Evolutionary conservation across 1,140 invertebrate species (phyloP), one percentile per base, ranked within the genome.

Genomic region (Babylonia areolata): DNA sequence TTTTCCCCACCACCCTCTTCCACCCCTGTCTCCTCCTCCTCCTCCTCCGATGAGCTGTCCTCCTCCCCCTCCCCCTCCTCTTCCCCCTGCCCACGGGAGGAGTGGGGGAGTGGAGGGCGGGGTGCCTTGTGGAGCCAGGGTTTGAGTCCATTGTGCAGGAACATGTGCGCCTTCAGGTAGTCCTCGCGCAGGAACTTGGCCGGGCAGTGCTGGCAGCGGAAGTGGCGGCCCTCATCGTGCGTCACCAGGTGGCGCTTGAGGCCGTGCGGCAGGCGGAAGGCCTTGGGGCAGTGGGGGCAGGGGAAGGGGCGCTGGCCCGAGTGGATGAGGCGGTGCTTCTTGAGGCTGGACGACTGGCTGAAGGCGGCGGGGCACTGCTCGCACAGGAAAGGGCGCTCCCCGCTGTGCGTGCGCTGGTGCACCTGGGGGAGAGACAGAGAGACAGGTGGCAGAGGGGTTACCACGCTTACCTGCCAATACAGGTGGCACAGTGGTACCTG

Each of bases 321-420:
- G 80, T 89, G 86, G 31, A 71, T 87, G n/a, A 84, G 54, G 39
- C 35, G 83, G 84, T 89, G 88, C 11, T 81, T 73, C 69, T 73
- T 86, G 1, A 89, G 39, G 35, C 84, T 87, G 17, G 81, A 73
- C 33, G 69, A 75, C n/a, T 86, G 51, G 23, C 86, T 58, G 84
- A 87, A 89, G 20, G 42, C 39, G 35, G 46, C 20, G 0, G 85
- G 86, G 86, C 88, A 89, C 58, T 81, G 33, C 12, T 87, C 81
- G 81, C 88, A 89, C 2, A 73, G 23, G 39, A 81, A 89, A 1
- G 86, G 86, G 39, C 84, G 85, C 42, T 87, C 88, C 17, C 71
- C 23, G n/a, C 83, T 86, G 40, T 89, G 88, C 31, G 79, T 88
- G 31, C 85, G 69, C 69, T 75, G 78, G 54, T 89, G 88, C n/a